Percentiles rank a stretch among this genome's conserved stretches.
Evolutionary conservation across 2,888 invertebrate genomes (phyloP).

Genomic region (Lamellibrachia satsuma): DNA sequence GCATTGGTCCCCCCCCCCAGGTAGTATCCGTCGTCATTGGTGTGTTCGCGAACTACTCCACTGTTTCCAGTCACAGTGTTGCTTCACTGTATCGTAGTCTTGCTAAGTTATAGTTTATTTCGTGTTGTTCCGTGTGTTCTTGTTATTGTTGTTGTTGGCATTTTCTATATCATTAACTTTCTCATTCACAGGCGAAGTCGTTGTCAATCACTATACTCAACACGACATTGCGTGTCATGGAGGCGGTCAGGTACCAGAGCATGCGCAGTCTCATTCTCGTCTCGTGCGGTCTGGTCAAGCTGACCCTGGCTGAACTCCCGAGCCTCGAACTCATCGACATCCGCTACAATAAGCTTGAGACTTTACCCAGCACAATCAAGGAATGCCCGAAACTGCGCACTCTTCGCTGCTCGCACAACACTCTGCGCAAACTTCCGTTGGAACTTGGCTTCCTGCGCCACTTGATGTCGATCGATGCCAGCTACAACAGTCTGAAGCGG

Average conservation of each 20-base stretch:
- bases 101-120: not conserved
- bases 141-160: not conserved
- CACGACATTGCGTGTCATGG: conserved; percentile 32
- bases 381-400: conserved; percentile 36
- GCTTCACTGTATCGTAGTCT: too few relatives aligned
- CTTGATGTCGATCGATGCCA: conserved; percentile 34
- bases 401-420: conserved; percentile 36
- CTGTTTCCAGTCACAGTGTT: too few relatives aligned
- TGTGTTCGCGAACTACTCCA: too few relatives aligned
- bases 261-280: conserved; percentile 38
- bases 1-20: too few relatives aligned
- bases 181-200: conserved; percentile 26
- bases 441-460: conserved; percentile 32
- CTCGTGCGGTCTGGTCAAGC: conserved; percentile 33
- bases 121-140: not conserved
- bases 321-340: conserved; percentile 39
- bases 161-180: conserved; percentile 24
- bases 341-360: conserved; percentile 38
- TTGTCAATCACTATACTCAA: conserved; percentile 40
- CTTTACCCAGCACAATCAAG: conserved; percentile 31
- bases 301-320: conserved; percentile 33
- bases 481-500: conserved; percentile 34
- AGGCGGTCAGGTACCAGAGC: conserved; percentile 32
- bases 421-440: conserved; percentile 35
- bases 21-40: too few relatives aligned